Evolutionary conservation across 2,113 vertebrate species (phyloP).

Genomic region (Protobothrops flavoviridis): DNA sequence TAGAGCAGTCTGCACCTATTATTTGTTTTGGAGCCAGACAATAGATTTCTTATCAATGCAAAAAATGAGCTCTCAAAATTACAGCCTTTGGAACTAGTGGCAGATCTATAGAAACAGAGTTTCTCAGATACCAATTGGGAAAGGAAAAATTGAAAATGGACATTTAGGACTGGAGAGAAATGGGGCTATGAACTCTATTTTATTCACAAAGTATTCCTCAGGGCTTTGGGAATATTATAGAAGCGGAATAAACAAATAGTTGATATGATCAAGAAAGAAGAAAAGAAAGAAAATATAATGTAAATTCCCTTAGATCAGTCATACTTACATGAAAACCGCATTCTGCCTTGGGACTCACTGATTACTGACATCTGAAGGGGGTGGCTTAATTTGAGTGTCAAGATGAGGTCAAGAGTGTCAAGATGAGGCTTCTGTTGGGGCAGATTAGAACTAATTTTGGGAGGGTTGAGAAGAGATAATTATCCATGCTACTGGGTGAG

Average conservation of each 20-base stretch:
- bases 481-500: not conserved
- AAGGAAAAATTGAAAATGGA: not conserved
- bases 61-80: not conserved
- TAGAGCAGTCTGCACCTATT: not conserved
- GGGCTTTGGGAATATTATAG: not conserved
- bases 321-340: not conserved
- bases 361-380: not conserved
- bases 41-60: not conserved
- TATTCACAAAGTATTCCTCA: not conserved
- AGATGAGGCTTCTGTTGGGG: not conserved
- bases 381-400: not conserved
- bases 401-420: not conserved
- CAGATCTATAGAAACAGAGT: not conserved
- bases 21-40: not conserved
- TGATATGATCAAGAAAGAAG: not conserved
- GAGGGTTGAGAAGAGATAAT: not conserved
- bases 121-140: not conserved
- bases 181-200: not conserved
- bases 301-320: not conserved
- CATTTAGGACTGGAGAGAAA: not conserved
- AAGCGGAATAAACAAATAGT: not conserved
- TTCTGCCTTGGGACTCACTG: not conserved
- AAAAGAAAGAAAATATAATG: not conserved
- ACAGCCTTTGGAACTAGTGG: not conserved
- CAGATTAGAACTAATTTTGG: not conserved